Conservation (phyloP, 2,113 vertebrate genomes). For the Takifugu bimaculatus region DNA sequence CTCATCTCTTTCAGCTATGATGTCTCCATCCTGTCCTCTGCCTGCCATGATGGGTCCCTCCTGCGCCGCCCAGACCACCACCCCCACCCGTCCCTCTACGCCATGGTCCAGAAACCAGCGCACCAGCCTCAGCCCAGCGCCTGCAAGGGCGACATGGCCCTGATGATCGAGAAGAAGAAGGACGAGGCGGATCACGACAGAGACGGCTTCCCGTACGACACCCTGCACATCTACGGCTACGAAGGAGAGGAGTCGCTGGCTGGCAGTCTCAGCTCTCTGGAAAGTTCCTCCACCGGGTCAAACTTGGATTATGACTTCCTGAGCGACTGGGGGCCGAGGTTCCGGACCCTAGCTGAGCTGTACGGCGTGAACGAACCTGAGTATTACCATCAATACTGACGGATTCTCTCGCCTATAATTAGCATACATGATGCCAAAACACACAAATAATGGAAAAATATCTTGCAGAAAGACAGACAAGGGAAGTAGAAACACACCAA, state of each 20-base stretch:
- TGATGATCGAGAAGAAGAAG: slow-evolving; percentile 94
- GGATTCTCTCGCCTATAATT: not conserved
- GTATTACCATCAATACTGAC: slow-evolving; percentile 67
- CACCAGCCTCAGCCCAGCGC: slow-evolving; percentile 49
- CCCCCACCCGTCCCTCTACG: slow-evolving; percentile 68
- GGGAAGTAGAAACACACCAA: slow-evolving; percentile 5
- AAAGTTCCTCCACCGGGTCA: slow-evolving; percentile 80
- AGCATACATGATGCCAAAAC: slow-evolving; percentile 5
- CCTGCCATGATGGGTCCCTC: slow-evolving; percentile 72
- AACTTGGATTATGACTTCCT: slow-evolving; percentile 93
- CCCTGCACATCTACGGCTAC: slow-evolving; percentile 91
- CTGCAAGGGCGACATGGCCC: slow-evolving; percentile 86
- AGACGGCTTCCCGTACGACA: slow-evolving; percentile 88
- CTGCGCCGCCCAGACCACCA: slow-evolving; percentile 56
- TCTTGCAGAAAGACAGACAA: slow-evolving; percentile 11
- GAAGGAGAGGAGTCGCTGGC: slow-evolving; percentile 89
- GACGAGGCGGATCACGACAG: slow-evolving; percentile 90
- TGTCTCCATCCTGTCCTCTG: slow-evolving; percentile 89
- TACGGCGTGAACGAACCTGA: slow-evolving; percentile 81
- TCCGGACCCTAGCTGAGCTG: slow-evolving; percentile 90
- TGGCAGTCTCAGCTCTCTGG: slow-evolving; percentile 90
- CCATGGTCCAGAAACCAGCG: slow-evolving; percentile 80
- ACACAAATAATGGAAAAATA: slow-evolving; percentile 38
- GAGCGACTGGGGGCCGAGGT: slow-evolving; percentile 92
- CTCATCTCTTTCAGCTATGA: slow-evolving; percentile 78